Evolutionary conservation across 2,888 invertebrate species (phyloP), one percentile per base, ranked within the genome.

Genomic region (Pyrochroa serraticornis): DNA sequence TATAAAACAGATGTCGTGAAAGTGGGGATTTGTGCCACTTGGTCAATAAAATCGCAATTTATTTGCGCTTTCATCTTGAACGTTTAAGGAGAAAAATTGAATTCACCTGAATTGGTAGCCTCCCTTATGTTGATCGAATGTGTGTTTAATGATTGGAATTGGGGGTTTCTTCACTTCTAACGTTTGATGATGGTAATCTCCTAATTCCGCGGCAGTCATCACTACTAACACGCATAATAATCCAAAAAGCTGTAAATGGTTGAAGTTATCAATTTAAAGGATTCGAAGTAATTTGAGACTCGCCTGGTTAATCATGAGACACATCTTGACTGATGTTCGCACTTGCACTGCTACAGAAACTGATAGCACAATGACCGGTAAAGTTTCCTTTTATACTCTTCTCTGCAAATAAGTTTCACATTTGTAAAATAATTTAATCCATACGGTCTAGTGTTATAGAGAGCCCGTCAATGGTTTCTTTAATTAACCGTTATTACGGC

Each of bases 21-120:
- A 50, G 59, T 42, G 41, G 31, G 31, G 31, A 31, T 44, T 33
- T 12, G 46, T 31, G 49, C 41, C 36, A 50, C 37, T 45, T 46
- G 36, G 35, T 46, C 33, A 33, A n/a, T 30, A 22, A 43, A 43
- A n/a, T 34, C 10, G 5, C n/a, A n/a, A n/a, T n/a, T n/a, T 44
- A 37, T 54, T 50, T 49, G 44, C 58, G 48, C 52, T 48, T 56
- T 44, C 51, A 9, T 57, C 6, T 44, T 22, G 3, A 32, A n/a
- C 9, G 7, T 6, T 36, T n/a, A 42, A 41, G 38, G 38, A 46
- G 34, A n/a, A 22, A 54, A 34, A 30, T 48, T 32, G n/a, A 59
- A 54, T 51, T 72, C 76, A 86, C 85, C 85, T 88, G 75, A 81
- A 88, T 76, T 85, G 80, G 71, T 86, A 87, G 44, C 87, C 86